Percentiles rank a stretch among this genome's conserved stretches.
Conservation (phyloP, 2,113 vertebrate genomes). For the Proterorhinus semilunaris region DNA sequence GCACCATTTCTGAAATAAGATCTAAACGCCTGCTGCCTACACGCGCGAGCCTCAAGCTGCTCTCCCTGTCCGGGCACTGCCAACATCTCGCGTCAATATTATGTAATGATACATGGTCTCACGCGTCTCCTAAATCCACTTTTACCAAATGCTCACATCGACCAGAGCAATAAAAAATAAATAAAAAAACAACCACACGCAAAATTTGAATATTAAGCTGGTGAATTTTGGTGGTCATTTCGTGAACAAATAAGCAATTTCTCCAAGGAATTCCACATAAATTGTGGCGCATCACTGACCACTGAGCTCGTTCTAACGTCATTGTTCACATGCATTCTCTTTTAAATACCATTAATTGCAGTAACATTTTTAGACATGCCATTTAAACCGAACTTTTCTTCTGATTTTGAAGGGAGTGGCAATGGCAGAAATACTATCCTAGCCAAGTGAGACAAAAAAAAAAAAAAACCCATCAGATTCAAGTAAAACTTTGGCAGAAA, state of each 20-base stretch:
- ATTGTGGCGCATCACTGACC: neutral
- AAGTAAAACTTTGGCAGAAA: slow-evolving; percentile 4
- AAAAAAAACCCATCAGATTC: neutral
- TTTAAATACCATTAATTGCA: neutral
- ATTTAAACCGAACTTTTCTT: neutral
- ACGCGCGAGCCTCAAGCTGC: neutral
- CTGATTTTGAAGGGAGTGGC: neutral
- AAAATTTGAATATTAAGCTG: too few species aligned
- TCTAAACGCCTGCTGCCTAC: neutral
- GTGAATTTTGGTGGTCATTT: neutral
- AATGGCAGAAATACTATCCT: neutral
- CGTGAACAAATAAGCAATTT: neutral
- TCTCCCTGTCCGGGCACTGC: slow-evolving; percentile 26
- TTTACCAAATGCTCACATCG: neutral
- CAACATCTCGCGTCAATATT: slow-evolving; percentile 49
- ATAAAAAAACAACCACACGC: neutral
- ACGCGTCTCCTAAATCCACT: slow-evolving; percentile 17
- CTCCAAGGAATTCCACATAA: neutral
- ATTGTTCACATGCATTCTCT: neutral
- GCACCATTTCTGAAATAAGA: slow-evolving; percentile 1
- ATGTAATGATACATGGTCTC: slow-evolving; percentile 54
- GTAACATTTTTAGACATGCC: neutral
- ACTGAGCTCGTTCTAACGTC: neutral
- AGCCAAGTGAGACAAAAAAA: slow-evolving; percentile 5
- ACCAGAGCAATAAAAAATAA: slow-evolving; percentile 1